Conservation (phyloP, 1,140 invertebrate genomes). For the Pseudomyrmex concolor region DNA sequence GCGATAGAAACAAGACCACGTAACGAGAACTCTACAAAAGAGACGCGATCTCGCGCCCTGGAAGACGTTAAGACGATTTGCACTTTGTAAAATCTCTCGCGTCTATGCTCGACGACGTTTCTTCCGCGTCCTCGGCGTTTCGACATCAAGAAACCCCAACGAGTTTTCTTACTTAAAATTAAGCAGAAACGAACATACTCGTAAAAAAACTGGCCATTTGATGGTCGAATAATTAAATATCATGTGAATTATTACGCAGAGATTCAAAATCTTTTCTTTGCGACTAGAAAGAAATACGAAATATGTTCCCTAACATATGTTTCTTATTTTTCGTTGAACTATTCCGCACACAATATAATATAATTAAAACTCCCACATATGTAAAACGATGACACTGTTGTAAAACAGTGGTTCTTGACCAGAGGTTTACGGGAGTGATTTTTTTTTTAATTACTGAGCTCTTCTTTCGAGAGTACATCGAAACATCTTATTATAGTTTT, state of each 20-base stretch:
- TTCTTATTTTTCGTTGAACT: no score
- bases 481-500: neutral
- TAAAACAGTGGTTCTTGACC: constrained; percentile 30
- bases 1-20: constrained; percentile 31
- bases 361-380: neutral
- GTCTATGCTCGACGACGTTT: no score
- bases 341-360: no score
- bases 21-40: neutral
- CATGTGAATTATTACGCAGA: neutral
- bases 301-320: no score
- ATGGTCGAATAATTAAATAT: neutral
- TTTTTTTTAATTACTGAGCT: neutral
- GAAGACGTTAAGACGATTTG: constrained; percentile 38
- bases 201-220: no score
- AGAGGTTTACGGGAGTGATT: neutral
- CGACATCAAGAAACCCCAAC: neutral
- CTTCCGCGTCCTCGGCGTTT: neutral
- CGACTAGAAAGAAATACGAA: no score
- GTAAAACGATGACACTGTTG: neutral
- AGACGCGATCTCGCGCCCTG: neutral
- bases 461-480: neutral
- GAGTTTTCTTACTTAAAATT: neutral
- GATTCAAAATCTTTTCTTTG: neutral
- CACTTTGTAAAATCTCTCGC: constrained; percentile 38
- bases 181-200: no score